phyloP scores from a whole-genome alignment of 2,797 vertebrate genomes.

The Sebastolobus alascanus region DNA sequence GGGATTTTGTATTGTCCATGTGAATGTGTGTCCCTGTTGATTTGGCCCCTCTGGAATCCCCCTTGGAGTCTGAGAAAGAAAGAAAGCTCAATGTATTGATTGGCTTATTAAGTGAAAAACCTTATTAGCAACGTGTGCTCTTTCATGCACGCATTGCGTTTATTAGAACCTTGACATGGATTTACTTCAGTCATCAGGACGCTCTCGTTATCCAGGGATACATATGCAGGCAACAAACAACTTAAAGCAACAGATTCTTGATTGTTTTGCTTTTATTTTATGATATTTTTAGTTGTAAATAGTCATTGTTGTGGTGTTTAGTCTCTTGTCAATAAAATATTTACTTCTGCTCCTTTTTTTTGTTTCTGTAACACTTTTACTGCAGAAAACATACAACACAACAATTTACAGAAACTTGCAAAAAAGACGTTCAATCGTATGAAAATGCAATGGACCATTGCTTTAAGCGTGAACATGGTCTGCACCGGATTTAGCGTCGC shows the following conservation, averaged over 20 bases:
- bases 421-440: not conserved
- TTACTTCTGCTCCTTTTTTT: not conserved
- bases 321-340: not conserved
- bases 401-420: not conserved
- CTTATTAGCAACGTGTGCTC: slow-evolving; percentile 74
- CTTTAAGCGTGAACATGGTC: not conserved
- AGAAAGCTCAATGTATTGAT: slow-evolving; percentile 82
- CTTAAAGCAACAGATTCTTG: not conserved
- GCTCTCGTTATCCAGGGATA: slow-evolving; percentile 18
- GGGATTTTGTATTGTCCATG: slow-evolving; percentile 77
- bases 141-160: slow-evolving; percentile 63
- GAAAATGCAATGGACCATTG: not conserved
- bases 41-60: slow-evolving; percentile 71
- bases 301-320: not conserved
- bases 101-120: slow-evolving; percentile 83
- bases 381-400: not conserved
- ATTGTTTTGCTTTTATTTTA: not conserved
- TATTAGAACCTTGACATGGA: slow-evolving; percentile 56
- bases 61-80: slow-evolving; percentile 49
- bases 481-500: not conserved
- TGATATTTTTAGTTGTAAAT: not conserved
- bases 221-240: slow-evolving; percentile 7
- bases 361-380: not conserved
- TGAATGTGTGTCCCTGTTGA: slow-evolving; percentile 79
- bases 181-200: slow-evolving; percentile 36